Evolutionary conservation across 2,797 vertebrate genomes (phyloP), one percentile per base, ranked within the genome.

Genomic region (Leptatherina wallacei): DNA sequence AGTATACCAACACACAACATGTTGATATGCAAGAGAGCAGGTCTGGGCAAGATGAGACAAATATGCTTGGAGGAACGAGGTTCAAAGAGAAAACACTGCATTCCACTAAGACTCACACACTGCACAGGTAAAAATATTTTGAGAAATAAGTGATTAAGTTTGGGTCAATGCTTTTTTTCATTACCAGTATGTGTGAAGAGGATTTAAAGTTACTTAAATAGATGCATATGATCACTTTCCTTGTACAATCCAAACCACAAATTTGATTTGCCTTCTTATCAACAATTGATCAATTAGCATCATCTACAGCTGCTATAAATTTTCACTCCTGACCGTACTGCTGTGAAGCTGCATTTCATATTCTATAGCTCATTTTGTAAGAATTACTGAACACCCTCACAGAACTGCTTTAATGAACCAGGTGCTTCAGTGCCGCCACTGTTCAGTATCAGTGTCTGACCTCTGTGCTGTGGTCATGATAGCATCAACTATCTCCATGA

Each of bases 381-480:
- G 20, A 51, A 40, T 6, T n/a, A 44, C 32, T 55, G 20, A 52
- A 30, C 27, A 22, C 57, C 29, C 44, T 78, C 14, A 61, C 56
- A 36, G 38, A 42, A 10, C 0, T 8, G 18, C 36, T 73, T 69
- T 65, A n/a, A 75, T 40, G 1, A 61, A 71, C 9, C 59, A 33
- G 52, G 40, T 47, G 36, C 30, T 44, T 68, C 30, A 33, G 9
- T 60, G 59, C 56, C 54, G 64, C 49, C 30, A 2, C 40, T 61
- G 73, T 29, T 66, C 33, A 44, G 1, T 1, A 47, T 71, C 60
- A 27, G 54, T 12, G 7, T 0, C 91, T 89, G 58, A 96, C 97
- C 97, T 98, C 85, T 96, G 96, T 0, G 97, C 97, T 0, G 97
- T 98, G 54, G 97, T 99, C 89, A 95, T 96, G 89, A 98, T 99